These are phyloP conservation scores for Julus scandinavius DNA, from an alignment of 2,888 invertebrate genomes.

Conservation along the genomic window DNA sequence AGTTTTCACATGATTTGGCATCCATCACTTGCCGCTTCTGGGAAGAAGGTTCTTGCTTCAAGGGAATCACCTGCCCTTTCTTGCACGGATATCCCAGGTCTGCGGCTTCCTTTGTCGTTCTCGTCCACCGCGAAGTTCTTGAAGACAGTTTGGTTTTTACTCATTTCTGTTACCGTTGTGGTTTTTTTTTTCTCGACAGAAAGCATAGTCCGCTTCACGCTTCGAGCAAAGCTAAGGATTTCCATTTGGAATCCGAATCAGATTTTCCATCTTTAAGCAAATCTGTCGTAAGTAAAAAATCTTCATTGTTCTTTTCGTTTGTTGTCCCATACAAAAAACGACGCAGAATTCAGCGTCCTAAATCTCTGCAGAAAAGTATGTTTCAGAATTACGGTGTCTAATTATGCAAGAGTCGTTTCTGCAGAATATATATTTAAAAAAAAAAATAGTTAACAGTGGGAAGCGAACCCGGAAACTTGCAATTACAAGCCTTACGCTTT, in stretches of 20 bases:
- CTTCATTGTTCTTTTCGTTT: not conserved
- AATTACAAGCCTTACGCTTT: too few relatives aligned
- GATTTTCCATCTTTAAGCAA: conserved; percentile 54
- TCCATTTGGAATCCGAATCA: conserved; percentile 50
- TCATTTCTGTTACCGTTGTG: not conserved
- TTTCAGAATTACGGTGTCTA: too few relatives aligned
- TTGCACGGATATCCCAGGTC: conserved; percentile 58
- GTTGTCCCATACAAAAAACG: too few relatives aligned
- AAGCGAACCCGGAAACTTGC: too few relatives aligned
- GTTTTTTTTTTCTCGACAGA: not conserved
- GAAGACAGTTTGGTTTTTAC: not conserved
- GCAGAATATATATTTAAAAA: too few relatives aligned
- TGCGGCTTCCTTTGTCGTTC: not conserved
- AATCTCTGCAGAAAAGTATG: too few relatives aligned
- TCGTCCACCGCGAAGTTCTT: not conserved
- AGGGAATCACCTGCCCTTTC: conserved; percentile 63
- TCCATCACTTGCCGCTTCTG: conserved; percentile 69
- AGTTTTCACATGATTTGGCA: conserved; percentile 68
- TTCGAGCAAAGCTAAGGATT: conserved; percentile 39
- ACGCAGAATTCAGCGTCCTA: too few relatives aligned
- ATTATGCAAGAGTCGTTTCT: too few relatives aligned
- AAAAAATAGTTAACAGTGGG: too few relatives aligned
- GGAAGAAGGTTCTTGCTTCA: conserved; percentile 68
- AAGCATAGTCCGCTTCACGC: conserved; percentile 31
- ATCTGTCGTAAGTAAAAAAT: conserved; percentile 47